Percentiles rank a stretch among this genome's conserved stretches.
These are phyloP conservation scores for Drosophila algonquin DNA, from an alignment of 2,888 invertebrate genomes.

Conservation along the genomic window DNA sequence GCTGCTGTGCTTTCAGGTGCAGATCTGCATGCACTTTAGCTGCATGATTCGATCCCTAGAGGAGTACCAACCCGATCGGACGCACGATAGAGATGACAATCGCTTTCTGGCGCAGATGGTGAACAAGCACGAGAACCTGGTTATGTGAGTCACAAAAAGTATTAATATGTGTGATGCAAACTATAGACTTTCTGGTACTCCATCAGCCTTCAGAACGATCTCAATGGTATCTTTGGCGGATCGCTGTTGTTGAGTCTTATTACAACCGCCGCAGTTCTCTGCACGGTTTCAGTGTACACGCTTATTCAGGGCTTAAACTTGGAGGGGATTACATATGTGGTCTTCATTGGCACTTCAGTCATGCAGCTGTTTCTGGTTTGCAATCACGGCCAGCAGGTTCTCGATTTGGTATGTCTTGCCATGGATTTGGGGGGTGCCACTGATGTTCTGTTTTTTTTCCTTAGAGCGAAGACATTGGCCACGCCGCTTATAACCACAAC, in stretches of 20 bases:
- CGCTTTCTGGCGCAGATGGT: conserved; percentile 46
- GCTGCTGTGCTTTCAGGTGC: conserved; percentile 64
- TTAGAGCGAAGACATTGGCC: conserved; percentile 64
- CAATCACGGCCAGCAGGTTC: conserved; percentile 49
- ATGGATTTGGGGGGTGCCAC: background rate
- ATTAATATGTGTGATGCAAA: background rate
- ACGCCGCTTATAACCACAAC: conserved; percentile 65
- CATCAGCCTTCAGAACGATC: conserved; percentile 49
- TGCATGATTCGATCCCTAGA: conserved; percentile 58
- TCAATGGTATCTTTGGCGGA: conserved; percentile 50
- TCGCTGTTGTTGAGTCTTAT: conserved; percentile 54
- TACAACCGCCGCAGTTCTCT: conserved; percentile 45
- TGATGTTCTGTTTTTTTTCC: background rate
- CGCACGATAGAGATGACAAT: conserved; percentile 29
- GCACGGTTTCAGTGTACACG: conserved; percentile 41
- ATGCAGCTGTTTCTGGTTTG: conserved; percentile 52
- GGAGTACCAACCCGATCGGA: conserved; percentile 52
- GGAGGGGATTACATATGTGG: conserved; percentile 40
- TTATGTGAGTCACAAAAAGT: conserved; percentile 24
- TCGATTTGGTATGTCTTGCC: conserved; percentile 39
- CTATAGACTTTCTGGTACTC: background rate
- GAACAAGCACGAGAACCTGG: conserved; percentile 32
- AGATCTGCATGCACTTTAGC: conserved; percentile 77
- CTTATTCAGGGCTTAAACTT: conserved; percentile 41
- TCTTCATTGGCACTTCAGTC: conserved; percentile 39